A percentile compares a stretch with the other conserved stretches of the same genome.
These are phyloP conservation scores for Rostratula benghalensis DNA, from an alignment of 2,113 vertebrate species.

Conservation along the genomic window DNA sequence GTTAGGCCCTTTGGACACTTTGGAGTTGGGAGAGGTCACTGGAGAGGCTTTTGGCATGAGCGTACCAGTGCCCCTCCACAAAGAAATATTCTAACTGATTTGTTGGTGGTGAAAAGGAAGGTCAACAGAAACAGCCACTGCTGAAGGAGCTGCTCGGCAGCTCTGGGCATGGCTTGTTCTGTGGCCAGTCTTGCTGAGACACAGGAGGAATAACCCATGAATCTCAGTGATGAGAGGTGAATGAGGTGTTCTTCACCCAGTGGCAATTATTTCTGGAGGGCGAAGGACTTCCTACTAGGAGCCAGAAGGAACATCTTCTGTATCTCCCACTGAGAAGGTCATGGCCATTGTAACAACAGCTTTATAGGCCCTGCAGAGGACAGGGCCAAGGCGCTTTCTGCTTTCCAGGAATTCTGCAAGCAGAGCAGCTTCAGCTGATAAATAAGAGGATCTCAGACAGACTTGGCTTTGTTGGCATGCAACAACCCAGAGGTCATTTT, in stretches of 20 bases:
- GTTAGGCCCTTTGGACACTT: neutral
- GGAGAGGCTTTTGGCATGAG: neutral
- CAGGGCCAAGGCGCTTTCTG: neutral
- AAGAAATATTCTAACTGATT: neutral
- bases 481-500: conserved; percentile 7
- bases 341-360: neutral
- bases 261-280: neutral
- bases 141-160: neutral
- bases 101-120: neutral
- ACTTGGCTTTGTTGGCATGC: neutral
- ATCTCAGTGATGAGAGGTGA: neutral
- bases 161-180: neutral
- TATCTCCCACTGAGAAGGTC: neutral
- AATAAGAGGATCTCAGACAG: neutral
- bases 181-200: neutral
- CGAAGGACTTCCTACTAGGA: neutral
- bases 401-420: conserved; percentile 22
- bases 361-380: neutral
- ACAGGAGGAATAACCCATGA: neutral
- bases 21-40: neutral
- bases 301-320: neutral
- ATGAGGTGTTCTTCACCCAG: neutral
- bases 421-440: conserved; percentile 1
- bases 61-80: neutral
- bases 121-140: neutral